These are phyloP conservation scores for Caenorhabditis sp. DNA, from an alignment of 2,888 invertebrate genomes.

Conservation along the genomic window DNA sequence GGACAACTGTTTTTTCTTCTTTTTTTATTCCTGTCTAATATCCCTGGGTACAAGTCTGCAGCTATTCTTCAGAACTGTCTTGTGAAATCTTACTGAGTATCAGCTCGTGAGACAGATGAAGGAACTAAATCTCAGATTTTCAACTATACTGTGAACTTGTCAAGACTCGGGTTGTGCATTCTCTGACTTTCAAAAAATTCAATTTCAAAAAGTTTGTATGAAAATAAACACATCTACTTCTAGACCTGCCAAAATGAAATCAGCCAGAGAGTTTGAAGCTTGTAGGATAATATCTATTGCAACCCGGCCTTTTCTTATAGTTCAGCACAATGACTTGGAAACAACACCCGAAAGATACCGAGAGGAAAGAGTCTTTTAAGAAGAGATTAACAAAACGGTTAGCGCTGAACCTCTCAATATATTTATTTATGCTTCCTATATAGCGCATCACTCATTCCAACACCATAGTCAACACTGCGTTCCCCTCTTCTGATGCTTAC, in stretches of 20 bases:
- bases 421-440: constrained; percentile 59
- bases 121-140: too few relatives aligned
- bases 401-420: constrained; percentile 57
- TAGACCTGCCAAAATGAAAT: too few relatives aligned
- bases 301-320: not conserved
- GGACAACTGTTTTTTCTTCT: constrained; percentile 26
- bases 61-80: too few relatives aligned
- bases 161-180: too few relatives aligned
- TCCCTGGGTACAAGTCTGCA: constrained; percentile 4
- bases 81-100: too few relatives aligned
- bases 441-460: constrained; percentile 52
- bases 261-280: too few relatives aligned
- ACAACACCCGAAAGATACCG: constrained; percentile 13
- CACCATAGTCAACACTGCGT: constrained; percentile 30
- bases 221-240: too few relatives aligned
- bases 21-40: not conserved
- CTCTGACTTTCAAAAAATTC: too few relatives aligned
- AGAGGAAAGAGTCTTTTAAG: constrained; percentile 27
- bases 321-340: not conserved
- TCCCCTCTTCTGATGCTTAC: constrained; percentile 1
- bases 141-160: too few relatives aligned
- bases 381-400: constrained; percentile 66
- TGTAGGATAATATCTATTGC: not conserved
- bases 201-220: too few relatives aligned
- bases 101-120: too few relatives aligned